These are phyloP conservation scores for Macroglossus sobrinus DNA, from an alignment of 2,113 vertebrate species.

Conservation along the genomic window DNA sequence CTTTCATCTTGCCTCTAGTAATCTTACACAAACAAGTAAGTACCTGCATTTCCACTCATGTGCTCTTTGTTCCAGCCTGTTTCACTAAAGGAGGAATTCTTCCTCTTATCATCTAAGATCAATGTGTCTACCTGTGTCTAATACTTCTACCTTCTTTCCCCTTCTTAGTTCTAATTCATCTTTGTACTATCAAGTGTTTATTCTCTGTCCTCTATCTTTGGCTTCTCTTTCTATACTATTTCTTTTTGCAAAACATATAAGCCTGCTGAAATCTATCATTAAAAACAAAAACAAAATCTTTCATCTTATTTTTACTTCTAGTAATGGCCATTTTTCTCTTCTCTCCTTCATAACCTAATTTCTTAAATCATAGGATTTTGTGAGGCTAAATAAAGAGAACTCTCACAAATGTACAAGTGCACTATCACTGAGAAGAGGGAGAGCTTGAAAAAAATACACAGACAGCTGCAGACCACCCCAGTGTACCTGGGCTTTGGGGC, in stretches of 20 bases:
- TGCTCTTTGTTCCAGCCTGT: not conserved
- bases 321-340: not conserved
- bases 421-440: not conserved
- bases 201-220: not conserved
- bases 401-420: not conserved
- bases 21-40: not conserved
- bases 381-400: not conserved
- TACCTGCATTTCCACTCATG: not conserved
- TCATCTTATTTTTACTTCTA: not conserved
- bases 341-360: not conserved
- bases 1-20: not conserved
- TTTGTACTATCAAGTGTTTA: not conserved
- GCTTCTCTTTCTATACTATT: not conserved
- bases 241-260: not conserved
- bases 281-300: not conserved
- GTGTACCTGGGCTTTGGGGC: not conserved
- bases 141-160: not conserved
- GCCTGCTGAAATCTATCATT: not conserved
- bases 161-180: not conserved
- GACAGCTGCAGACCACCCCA: no score
- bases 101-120: not conserved
- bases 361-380: not conserved
- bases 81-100: not conserved
- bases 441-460: not conserved
- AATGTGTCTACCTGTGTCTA: fast-evolving